These are phyloP conservation scores for Barypeithes pellucidus DNA, from an alignment of 2,888 invertebrate genomes.

Conservation along the genomic window DNA sequence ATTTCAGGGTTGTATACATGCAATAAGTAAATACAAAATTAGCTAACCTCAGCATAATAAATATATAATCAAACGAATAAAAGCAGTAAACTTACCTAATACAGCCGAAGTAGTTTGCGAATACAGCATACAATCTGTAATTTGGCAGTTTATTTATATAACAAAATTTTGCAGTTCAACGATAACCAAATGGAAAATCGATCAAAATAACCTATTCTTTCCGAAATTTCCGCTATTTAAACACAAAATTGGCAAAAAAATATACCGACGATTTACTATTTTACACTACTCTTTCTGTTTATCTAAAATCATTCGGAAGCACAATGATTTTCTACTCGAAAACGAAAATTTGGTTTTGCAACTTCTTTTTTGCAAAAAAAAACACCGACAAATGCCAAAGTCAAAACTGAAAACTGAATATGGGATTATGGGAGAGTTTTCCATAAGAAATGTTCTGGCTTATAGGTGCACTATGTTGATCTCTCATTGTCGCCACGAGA, in stretches of 20 bases:
- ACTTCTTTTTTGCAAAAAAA: slow-evolving; percentile 9
- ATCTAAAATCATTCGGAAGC: neutral
- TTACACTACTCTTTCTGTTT: neutral
- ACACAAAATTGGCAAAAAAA: slow-evolving; percentile 1
- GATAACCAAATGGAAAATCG: slow-evolving; percentile 7
- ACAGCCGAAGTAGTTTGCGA: slow-evolving; percentile 3
- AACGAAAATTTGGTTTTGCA: slow-evolving; percentile 27
- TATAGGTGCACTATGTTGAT: too few species aligned
- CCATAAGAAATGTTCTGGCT: too few species aligned
- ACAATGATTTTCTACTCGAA: slow-evolving; percentile 2
- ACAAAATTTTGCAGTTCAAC: slow-evolving; percentile 21
- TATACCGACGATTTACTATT: neutral
- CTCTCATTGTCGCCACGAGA: too few species aligned
- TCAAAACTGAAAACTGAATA: neutral
- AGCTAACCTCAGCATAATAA: neutral
- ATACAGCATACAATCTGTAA: slow-evolving; percentile 23
- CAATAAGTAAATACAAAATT: too few species aligned
- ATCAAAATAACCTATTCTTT: slow-evolving; percentile 15
- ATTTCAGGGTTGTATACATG: too few species aligned
- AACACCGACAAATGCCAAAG: slow-evolving; percentile 30
- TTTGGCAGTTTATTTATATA: slow-evolving; percentile 26
- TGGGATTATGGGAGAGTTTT: slow-evolving; percentile 15
- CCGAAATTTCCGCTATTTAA: neutral
- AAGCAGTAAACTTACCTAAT: slow-evolving; percentile 15
- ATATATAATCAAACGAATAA: neutral